These are phyloP conservation scores for Aphidius gifuensis DNA, from an alignment of 1,140 invertebrate genomes.

Conservation along the genomic window DNA sequence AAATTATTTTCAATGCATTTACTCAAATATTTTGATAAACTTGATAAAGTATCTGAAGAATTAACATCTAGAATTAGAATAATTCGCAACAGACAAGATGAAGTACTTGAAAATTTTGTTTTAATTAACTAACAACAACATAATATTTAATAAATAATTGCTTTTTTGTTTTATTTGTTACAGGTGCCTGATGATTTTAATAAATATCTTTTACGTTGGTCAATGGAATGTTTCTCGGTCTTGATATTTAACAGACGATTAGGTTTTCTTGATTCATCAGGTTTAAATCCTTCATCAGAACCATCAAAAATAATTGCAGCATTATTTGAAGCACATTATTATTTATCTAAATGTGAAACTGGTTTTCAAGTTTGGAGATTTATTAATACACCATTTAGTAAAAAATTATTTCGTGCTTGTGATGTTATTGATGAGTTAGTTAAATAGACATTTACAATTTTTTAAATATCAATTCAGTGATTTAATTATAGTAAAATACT, in stretches of 20 bases:
- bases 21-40: constrained; percentile 38
- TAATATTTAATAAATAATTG: neutral
- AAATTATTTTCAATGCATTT: constrained; percentile 52
- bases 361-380: constrained; percentile 68
- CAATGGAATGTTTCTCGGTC: constrained; percentile 64
- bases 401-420: constrained; percentile 58
- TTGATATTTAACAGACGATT: constrained; percentile 61
- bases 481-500: constrained; percentile 16
- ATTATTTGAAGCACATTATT: constrained; percentile 59
- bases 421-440: constrained; percentile 59
- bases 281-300: constrained; percentile 53
- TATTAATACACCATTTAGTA: constrained; percentile 61
- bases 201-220: constrained; percentile 64
- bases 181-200: constrained; percentile 57
- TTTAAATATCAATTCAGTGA: no score
- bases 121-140: neutral
- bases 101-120: constrained; percentile 37
- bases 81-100: constrained; percentile 62
- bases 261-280: constrained; percentile 53
- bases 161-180: neutral
- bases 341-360: constrained; percentile 62
- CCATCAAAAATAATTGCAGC: constrained; percentile 60
- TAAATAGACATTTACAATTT: no score
- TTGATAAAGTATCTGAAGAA: constrained; percentile 53
- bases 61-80: constrained; percentile 44